phyloP scores from a whole-genome alignment of 1,140 invertebrate species.

The Musca vetustissima region DNA sequence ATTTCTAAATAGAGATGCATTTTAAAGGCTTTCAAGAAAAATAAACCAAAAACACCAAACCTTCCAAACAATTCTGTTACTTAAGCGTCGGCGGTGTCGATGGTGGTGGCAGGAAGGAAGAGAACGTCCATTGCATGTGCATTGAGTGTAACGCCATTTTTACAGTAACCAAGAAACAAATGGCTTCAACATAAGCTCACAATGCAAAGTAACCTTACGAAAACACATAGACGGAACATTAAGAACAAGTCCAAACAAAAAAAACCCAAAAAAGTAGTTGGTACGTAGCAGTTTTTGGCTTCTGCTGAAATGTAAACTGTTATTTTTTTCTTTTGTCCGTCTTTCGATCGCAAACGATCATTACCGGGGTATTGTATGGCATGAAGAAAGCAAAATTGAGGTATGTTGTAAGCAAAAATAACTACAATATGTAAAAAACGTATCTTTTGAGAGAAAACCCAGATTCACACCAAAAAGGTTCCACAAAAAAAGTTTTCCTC shows the following conservation, averaged over 20 bases:
- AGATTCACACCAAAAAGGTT: too few species aligned
- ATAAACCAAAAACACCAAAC: neutral
- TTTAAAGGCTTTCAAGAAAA: constrained; percentile 10
- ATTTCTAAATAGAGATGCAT: constrained; percentile 21
- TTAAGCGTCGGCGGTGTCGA: constrained; percentile 13
- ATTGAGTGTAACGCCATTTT: constrained; percentile 35
- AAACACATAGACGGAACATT: constrained; percentile 27
- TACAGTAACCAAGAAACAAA: constrained; percentile 27
- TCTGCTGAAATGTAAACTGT: too few species aligned
- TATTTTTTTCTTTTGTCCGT: too few species aligned
- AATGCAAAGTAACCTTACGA: neutral
- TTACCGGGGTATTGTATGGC: neutral
- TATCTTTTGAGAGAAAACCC: too few species aligned
- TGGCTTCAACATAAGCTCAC: constrained; percentile 18
- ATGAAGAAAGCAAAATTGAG: constrained; percentile 3
- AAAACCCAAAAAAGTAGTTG: neutral
- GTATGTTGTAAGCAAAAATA: neutral
- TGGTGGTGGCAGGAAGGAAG: constrained; percentile 36
- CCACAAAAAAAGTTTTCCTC: too few species aligned
- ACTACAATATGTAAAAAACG: constrained; percentile 44
- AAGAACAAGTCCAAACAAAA: constrained; percentile 8
- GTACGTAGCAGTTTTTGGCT: too few species aligned
- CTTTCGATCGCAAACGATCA: neutral
- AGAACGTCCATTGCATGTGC: constrained; percentile 35
- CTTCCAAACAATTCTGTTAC: neutral